A percentile compares a stretch with the other conserved stretches of the same genome.
Conservation (phyloP, 2,113 vertebrate species). For the Oreotrochilus melanogaster region DNA sequence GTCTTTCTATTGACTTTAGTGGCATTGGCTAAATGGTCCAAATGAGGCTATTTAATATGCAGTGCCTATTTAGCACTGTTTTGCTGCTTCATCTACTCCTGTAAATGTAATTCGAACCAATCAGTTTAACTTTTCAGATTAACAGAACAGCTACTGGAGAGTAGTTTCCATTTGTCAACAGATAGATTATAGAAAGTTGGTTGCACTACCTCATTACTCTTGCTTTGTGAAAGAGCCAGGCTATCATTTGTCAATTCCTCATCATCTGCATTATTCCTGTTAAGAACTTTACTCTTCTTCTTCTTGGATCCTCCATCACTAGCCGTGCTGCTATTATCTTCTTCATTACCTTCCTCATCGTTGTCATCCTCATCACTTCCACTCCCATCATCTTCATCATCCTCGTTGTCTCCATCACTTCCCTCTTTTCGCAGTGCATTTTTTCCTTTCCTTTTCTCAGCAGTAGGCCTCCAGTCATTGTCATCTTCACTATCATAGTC, state of each 20-base stretch:
- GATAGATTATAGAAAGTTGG: conserved; percentile 83
- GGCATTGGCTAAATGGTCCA: background rate
- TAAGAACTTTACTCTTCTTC: conserved; percentile 85
- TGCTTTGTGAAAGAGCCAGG: conserved; percentile 94
- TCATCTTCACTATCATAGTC: conserved; percentile 99
- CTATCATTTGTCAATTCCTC: conserved; percentile 98
- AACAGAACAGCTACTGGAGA: conserved; percentile 39
- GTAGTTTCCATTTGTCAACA: conserved; percentile 68
- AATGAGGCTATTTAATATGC: background rate
- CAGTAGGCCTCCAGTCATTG: conserved; percentile 95
- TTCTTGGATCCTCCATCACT: conserved; percentile 89
- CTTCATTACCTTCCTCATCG: conserved; percentile 81
- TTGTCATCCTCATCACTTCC: conserved; percentile 85
- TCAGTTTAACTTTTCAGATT: conserved; percentile 29
- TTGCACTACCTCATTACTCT: conserved; percentile 93
- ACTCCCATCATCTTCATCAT: conserved; percentile 84
- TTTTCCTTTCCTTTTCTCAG: conserved; percentile 88
- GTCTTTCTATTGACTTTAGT: background rate
- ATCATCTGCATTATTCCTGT: conserved; percentile 88
- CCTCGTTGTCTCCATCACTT: conserved; percentile 85
- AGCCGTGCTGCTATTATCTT: conserved; percentile 84
- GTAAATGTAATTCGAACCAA: conserved; percentile 15
- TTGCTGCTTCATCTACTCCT: background rate
- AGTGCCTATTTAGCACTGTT: background rate
- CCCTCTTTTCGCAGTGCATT: conserved; percentile 82